Conservation (phyloP, 1,140 invertebrate genomes). For the Solenopsis invicta region DNA sequence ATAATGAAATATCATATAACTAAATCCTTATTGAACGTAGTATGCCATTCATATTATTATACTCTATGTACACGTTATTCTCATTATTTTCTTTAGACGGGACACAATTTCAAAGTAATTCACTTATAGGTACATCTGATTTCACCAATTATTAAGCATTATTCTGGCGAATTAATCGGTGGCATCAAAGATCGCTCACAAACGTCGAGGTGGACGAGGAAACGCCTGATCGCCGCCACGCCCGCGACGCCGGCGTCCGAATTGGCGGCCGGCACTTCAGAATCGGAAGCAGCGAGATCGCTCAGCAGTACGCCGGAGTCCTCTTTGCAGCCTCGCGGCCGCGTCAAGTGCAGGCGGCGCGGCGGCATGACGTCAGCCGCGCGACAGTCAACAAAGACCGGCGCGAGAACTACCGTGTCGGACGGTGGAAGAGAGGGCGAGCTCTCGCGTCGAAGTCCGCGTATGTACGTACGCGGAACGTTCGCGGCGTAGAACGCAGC, state of each 20-base stretch:
- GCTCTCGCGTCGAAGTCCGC: conserved; percentile 55
- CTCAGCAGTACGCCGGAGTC: conserved; percentile 49
- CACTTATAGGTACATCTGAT: background rate
- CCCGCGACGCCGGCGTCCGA: conserved; percentile 21
- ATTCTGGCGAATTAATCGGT: background rate
- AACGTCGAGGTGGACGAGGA: background rate
- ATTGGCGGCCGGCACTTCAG: conserved; percentile 29
- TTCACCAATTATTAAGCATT: background rate
- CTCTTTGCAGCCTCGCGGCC: conserved; percentile 70
- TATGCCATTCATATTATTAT: background rate
- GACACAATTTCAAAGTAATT: background rate
- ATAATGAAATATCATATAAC: background rate
- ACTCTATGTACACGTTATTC: background rate
- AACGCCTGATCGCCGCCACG: background rate
- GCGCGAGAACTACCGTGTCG: conserved; percentile 62
- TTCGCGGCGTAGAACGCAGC: conserved; percentile 15
- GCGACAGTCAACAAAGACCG: conserved; percentile 80
- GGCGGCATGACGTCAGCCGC: conserved; percentile 78
- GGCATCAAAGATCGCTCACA: background rate
- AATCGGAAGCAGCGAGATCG: conserved; percentile 55
- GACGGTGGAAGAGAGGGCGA: conserved; percentile 58
- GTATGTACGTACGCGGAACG: conserved; percentile 9
- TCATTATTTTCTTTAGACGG: background rate
- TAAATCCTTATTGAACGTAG: background rate
- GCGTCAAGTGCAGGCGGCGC: conserved; percentile 81